Conservation (phyloP, 2,113 vertebrate genomes). For the Calidris pygmaea region DNA sequence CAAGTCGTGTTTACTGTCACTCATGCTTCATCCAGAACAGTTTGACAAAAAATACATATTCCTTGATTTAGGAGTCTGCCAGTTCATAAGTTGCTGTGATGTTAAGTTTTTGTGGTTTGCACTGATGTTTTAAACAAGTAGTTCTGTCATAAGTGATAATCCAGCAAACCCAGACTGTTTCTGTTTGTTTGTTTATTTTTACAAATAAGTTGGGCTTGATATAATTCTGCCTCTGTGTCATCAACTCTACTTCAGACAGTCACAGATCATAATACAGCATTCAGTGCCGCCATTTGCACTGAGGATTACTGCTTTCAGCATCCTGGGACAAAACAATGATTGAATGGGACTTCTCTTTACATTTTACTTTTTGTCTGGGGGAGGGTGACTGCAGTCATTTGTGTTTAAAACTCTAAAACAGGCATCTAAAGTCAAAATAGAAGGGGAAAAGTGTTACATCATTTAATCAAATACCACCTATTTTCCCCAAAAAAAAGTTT, state of each 20-base stretch:
- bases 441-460: background rate
- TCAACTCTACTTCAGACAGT: background rate
- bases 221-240: constrained; percentile 38
- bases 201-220: background rate
- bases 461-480: background rate
- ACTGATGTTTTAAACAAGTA: constrained; percentile 5
- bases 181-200: constrained; percentile 35
- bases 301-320: constrained; percentile 5
- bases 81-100: background rate
- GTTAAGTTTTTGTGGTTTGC: background rate
- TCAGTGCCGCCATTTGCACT: background rate
- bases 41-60: background rate
- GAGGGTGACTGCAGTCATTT: background rate
- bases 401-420: constrained; percentile 10
- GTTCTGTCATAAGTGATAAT: constrained; percentile 29
- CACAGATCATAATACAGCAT: constrained; percentile 4
- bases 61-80: background rate
- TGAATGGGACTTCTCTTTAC: constrained; percentile 14
- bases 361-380: background rate
- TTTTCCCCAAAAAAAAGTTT: background rate
- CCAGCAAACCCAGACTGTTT: background rate
- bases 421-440: background rate
- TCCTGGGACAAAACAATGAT: background rate
- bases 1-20: background rate
- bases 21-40: background rate